These are phyloP conservation scores for Cryptus viduatorius DNA, from an alignment of 2,888 invertebrate species.

Conservation along the genomic window DNA sequence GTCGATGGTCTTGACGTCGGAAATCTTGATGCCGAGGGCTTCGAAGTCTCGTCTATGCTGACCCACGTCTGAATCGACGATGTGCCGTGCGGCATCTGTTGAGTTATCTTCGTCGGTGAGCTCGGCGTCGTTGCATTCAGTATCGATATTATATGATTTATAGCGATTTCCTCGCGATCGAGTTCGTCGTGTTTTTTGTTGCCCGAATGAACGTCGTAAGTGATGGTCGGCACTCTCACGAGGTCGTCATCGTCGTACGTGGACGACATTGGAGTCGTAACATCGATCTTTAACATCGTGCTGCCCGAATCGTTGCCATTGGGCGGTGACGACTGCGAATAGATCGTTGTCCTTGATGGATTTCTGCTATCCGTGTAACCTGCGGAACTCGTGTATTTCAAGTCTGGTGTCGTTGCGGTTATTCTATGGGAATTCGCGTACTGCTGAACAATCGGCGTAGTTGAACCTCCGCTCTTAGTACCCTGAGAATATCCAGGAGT, in stretches of 20 bases:
- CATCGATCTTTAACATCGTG: slow-evolving; percentile 84
- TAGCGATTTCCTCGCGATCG: slow-evolving; percentile 83
- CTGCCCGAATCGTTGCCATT: slow-evolving; percentile 70
- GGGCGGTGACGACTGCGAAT: slow-evolving; percentile 7
- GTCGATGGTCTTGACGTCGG: slow-evolving; percentile 67
- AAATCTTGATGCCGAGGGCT: slow-evolving; percentile 74
- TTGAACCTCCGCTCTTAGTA: background rate
- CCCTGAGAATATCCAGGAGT: slow-evolving; percentile 28
- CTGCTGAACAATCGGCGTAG: slow-evolving; percentile 16
- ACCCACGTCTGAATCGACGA: slow-evolving; percentile 81
- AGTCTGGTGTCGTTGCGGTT: slow-evolving; percentile 50
- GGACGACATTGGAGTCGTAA: slow-evolving; percentile 80
- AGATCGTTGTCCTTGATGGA: slow-evolving; percentile 60
- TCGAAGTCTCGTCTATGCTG: slow-evolving; percentile 80
- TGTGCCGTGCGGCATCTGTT: slow-evolving; percentile 47
- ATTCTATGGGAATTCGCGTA: slow-evolving; percentile 45
- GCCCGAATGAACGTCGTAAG: slow-evolving; percentile 78
- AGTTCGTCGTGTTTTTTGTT: slow-evolving; percentile 81
- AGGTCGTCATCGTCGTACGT: slow-evolving; percentile 79
- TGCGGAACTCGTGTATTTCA: slow-evolving; percentile 64
- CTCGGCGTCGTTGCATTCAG: slow-evolving; percentile 83
- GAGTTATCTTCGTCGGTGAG: slow-evolving; percentile 58
- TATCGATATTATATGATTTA: slow-evolving; percentile 85
- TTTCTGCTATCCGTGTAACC: slow-evolving; percentile 48
- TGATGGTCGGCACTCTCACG: slow-evolving; percentile 83